phyloP scores from a whole-genome alignment of 2,888 invertebrate genomes.

The Nomada fabriciana region DNA sequence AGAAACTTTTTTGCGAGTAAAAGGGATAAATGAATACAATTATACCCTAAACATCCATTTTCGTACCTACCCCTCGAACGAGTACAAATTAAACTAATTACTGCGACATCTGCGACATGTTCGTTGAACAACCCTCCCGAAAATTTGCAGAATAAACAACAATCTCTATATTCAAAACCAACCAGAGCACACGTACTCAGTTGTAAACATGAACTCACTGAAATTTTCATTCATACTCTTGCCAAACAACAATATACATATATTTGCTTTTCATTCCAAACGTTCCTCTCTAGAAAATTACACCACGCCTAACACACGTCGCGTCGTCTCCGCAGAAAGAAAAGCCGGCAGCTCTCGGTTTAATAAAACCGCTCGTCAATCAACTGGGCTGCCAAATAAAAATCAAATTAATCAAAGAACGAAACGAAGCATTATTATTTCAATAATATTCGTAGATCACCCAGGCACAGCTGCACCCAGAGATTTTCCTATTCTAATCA shows the following conservation, averaged over 20 bases:
- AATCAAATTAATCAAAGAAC: no score
- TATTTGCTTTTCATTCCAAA: not conserved
- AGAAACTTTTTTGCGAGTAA: no score
- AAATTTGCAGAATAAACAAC: not conserved
- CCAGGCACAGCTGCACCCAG: not conserved
- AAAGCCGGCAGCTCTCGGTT: no score
- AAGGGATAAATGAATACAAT: no score
- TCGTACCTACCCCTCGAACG: no score
- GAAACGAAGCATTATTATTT: not conserved
- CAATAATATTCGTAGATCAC: not conserved
- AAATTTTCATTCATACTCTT: conserved; percentile 15
- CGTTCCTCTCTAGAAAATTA: not conserved
- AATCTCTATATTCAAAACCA: not conserved
- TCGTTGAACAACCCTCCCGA: not conserved
- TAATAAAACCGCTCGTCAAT: no score
- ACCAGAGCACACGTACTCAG: not conserved
- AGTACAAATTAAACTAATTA: no score
- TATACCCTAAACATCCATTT: no score
- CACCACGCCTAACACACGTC: not conserved
- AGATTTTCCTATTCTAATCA: conserved; percentile 29
- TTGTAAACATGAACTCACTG: not conserved
- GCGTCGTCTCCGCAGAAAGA: no score
- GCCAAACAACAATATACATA: not conserved
- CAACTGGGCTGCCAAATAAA: no score
- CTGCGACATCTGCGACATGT: no score